Conservation (phyloP, 2,888 invertebrate species). For the Odontomyia ornata region DNA sequence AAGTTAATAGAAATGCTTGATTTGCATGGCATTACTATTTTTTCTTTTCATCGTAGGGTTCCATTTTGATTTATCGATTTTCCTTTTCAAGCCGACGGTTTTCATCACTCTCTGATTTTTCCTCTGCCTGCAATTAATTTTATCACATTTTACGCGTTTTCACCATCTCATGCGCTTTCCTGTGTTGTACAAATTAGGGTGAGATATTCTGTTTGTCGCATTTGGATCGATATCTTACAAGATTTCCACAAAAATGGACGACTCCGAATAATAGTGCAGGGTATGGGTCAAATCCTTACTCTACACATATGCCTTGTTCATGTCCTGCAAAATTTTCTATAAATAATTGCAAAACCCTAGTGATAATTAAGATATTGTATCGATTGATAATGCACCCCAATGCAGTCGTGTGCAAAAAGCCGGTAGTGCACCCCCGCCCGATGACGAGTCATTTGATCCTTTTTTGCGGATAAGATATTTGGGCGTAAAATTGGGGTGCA, state of each 20-base stretch:
- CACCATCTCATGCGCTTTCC: conserved; percentile 9
- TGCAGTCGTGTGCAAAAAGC: conserved; percentile 16
- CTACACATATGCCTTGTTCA: not conserved
- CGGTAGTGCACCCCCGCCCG: conserved; percentile 12
- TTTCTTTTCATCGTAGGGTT: conserved; percentile 53
- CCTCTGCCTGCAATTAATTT: conserved; percentile 19
- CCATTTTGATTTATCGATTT: conserved; percentile 63
- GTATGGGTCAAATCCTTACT: conserved; percentile 5
- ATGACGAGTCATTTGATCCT: conserved; percentile 26
- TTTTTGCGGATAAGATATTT: not conserved
- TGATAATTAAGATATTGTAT: not conserved
- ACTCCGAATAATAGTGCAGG: conserved; percentile 6
- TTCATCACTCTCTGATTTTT: conserved; percentile 3
- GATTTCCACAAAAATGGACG: conserved; percentile 37
- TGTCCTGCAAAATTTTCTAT: not conserved
- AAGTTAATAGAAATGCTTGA: not conserved
- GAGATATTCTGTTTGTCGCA: conserved; percentile 45
- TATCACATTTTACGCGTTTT: conserved; percentile 2
- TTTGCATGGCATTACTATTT: not conserved
- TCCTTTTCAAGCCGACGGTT: conserved; percentile 48
- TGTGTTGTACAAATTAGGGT: not conserved
- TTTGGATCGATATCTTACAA: conserved; percentile 47
- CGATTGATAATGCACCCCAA: not conserved
- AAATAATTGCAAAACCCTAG: not conserved
- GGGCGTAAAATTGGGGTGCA: conserved; percentile 28